Evolutionary conservation across 2,113 vertebrate genomes (phyloP).

Genomic region (Ctenodactylus gundi): DNA sequence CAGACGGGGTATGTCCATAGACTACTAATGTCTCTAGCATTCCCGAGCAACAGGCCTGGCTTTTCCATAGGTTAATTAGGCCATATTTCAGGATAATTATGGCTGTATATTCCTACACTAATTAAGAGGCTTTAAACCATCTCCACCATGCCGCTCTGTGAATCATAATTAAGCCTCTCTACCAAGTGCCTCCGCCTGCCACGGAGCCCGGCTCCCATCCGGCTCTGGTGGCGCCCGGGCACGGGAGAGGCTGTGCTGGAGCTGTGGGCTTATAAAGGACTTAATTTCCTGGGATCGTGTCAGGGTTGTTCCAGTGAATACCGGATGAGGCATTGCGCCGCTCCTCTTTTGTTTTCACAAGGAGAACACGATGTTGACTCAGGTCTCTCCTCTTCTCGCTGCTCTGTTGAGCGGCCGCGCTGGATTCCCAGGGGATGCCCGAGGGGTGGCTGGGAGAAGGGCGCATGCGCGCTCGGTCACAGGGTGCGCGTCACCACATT

Average conservation of each 20-base stretch:
- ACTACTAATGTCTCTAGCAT: conserved; percentile 75
- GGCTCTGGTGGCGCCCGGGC: neutral
- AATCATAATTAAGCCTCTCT: conserved; percentile 84
- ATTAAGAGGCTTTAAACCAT: conserved; percentile 87
- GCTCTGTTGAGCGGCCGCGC: neutral
- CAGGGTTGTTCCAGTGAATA: conserved; percentile 77
- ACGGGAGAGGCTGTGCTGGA: neutral
- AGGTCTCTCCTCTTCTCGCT: neutral
- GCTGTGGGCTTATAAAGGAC: neutral
- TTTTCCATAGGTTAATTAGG: conserved; percentile 86
- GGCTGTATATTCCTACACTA: conserved; percentile 85
- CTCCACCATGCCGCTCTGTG: conserved; percentile 77
- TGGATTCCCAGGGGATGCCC: neutral
- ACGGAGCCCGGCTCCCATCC: conserved; percentile 65
- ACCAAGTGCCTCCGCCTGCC: conserved; percentile 69
- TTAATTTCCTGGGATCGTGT: conserved; percentile 54
- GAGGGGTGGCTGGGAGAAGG: neutral
- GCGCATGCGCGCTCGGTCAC: rapidly evolving
- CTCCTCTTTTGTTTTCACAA: conserved; percentile 64
- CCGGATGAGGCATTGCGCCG: conserved; percentile 74
- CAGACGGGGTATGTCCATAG: conserved; percentile 72
- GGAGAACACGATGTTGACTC: neutral
- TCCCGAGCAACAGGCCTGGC: conserved; percentile 74
- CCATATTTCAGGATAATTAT: conserved; percentile 87
- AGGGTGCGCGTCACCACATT: neutral